Base-by-base conservation (phyloP, 2,888 invertebrate species). In the Drosophila lacicola region DNA sequence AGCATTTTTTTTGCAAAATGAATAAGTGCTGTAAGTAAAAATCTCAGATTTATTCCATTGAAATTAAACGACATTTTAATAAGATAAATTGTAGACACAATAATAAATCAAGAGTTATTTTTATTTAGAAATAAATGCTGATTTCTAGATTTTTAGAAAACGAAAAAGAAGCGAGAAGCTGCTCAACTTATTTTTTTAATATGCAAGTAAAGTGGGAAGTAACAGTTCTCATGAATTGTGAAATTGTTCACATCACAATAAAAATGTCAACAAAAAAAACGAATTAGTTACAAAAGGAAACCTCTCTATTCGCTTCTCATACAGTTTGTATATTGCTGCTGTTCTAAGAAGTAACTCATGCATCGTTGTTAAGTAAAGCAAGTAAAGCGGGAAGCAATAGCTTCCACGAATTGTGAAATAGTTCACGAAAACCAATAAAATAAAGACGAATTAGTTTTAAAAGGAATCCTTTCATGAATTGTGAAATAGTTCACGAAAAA, bases 11-110 rank as follows among this genome's bases (percentile, higher is more conserved):
- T 17, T 4, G n/a, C 19, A 13, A 13, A 49, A 41, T 21, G 49
- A 57, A 57, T 49, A 37, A 57, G 57, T 44, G 44, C 37, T 46
- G 51, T 17, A 25, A n/a, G 33, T 14, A 17, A 57, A 64, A 34
- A 17, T 25, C 39, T 17, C 45, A 57, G 73, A 73, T 73, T 73
- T 73, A 58, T 69, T 21, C 54, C 63, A 49, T 47, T 68, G 29
- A 58, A 73, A 73, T 73, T 69, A 51, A 73, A 58, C 63, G 68
- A 58, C 42, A 68, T 55, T 62, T 55, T 67, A 49, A 65, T 53
- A 42, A 53, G 44, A 66, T 60, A 60, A 55, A 58, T 66, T 65
- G 49, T 54, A 58, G 45, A 54, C 50, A 41, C 66, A 17, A 36
- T 44, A 55, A 71, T 71, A 71, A 72, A 71, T 71, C 54, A 60